Evolutionary conservation across 2,113 vertebrate genomes (phyloP), one percentile per base, ranked within the genome.

Genomic region (Apus apus): DNA sequence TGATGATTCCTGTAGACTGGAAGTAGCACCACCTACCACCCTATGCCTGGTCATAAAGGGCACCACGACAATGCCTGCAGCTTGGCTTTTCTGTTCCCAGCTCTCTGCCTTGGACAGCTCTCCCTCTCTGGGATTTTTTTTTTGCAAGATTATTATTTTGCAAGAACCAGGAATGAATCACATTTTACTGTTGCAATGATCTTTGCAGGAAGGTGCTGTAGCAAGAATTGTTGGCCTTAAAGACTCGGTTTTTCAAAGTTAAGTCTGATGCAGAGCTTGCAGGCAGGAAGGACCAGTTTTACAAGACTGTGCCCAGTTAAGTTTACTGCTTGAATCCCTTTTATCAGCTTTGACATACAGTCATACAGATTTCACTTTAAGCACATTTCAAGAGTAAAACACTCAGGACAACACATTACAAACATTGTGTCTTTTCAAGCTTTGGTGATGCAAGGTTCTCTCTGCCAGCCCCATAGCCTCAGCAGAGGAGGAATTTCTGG

Each of bases 231-330:
- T 38, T 65, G 62, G 43, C 38, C 66, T 85, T 61, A 87, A 72
- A 71, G 68, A 62, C 60, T 3, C 90, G 60, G 16, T 6, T 48
- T 74, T 75, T 36, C 48, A 26, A 57, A 77, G 87, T 67, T 74
- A 43, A 77, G 50, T 82, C 67, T 80, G 92, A 77, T 60, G 56
- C 23, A 61, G 57, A 86, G 57, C 65, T 90, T 53, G 40, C 72
- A 78, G 73, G 76, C 93, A 94, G 91, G 94, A 93, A 92, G 65
- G 91, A 94, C 93, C 73, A 93, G 93, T 89, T 93, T 68, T 64
- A 81, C 91, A 75, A 65, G 76, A 27, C 89, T 64, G 26, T 84
- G 87, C 85, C 92, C 68, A 57, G 75, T 88, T 92, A 10, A 2
- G 27, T 86, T 95, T 91, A 56, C 89, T 84, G 75, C 76, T 88